Conservation (phyloP, 2,888 invertebrate species). For the Quadroppia sp. region DNA sequence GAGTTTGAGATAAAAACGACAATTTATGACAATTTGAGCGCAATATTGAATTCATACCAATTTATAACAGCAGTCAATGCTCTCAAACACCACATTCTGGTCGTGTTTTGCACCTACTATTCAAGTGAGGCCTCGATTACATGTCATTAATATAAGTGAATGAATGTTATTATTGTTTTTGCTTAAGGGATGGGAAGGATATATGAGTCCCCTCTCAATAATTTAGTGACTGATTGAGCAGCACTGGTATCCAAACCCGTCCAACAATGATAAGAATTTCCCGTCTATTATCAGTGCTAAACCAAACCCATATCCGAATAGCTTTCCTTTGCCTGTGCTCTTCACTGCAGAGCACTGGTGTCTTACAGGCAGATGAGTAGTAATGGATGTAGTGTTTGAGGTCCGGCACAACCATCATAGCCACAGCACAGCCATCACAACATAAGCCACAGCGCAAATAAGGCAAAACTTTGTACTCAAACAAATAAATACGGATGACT, state of each 20-base stretch:
- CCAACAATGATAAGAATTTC: conserved; percentile 8
- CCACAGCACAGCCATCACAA: too few species aligned
- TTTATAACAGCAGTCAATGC: neutral
- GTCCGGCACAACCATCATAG: neutral
- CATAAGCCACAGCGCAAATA: conserved; percentile 18
- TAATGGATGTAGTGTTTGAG: neutral
- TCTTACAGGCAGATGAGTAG: neutral
- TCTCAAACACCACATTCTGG: neutral
- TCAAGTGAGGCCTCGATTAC: conserved; percentile 5
- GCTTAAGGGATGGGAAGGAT: conserved; percentile 14
- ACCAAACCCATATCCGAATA: conserved; percentile 13
- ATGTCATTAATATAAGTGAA: conserved; percentile 17
- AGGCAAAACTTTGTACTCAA: conserved; percentile 24
- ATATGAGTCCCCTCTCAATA: conserved; percentile 17
- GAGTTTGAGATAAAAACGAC: conserved; percentile 20
- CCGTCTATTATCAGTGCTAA: neutral
- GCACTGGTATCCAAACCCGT: neutral
- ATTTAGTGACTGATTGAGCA: conserved; percentile 29
- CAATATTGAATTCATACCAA: conserved; percentile 8
- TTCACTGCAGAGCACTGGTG: neutral
- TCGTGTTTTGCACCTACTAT: conserved; percentile 16
- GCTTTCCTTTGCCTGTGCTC: conserved; percentile 2
- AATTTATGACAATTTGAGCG: conserved; percentile 6
- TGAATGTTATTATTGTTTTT: conserved; percentile 20
- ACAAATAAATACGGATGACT: conserved; percentile 30